Evolutionary conservation across 2,113 vertebrate genomes (phyloP).

Genomic region (Erinaceus europaeus): DNA sequence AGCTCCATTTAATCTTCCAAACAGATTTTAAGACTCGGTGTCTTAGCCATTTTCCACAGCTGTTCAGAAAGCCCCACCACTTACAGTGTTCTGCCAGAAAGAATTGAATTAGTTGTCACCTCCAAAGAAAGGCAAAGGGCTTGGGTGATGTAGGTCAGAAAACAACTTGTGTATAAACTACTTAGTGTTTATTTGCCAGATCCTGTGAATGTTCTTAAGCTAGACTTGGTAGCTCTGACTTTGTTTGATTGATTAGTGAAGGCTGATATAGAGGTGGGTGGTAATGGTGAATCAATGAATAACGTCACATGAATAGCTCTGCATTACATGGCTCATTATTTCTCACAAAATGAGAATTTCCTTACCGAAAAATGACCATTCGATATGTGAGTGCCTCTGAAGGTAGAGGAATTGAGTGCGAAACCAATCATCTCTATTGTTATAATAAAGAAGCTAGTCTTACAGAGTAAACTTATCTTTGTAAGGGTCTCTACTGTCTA

Average conservation of each 20-base stretch:
- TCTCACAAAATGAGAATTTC: neutral
- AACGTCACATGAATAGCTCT: neutral
- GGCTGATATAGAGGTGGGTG: neutral
- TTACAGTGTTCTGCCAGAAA: neutral
- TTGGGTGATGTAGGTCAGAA: constrained; percentile 32
- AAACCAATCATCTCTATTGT: neutral
- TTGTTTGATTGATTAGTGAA: neutral
- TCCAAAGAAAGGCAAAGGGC: neutral
- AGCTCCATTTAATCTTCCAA: constrained; percentile 65
- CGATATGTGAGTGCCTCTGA: neutral
- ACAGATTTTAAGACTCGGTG: constrained; percentile 53
- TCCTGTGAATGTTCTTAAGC: neutral
- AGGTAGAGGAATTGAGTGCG: neutral
- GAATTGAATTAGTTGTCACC: constrained; percentile 26
- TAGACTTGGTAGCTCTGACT: neutral
- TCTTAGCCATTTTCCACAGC: constrained; percentile 63
- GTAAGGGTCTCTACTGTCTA: neutral
- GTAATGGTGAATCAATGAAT: neutral
- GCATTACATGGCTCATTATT: neutral
- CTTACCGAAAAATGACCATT: neutral
- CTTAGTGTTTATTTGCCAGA: neutral
- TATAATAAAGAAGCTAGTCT: neutral
- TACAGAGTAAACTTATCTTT: neutral
- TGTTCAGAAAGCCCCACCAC: constrained; percentile 32
- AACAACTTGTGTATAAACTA: constrained; percentile 7